Base-by-base conservation (phyloP, 2,113 vertebrate species). In the Orthochromis indermauri region DNA sequence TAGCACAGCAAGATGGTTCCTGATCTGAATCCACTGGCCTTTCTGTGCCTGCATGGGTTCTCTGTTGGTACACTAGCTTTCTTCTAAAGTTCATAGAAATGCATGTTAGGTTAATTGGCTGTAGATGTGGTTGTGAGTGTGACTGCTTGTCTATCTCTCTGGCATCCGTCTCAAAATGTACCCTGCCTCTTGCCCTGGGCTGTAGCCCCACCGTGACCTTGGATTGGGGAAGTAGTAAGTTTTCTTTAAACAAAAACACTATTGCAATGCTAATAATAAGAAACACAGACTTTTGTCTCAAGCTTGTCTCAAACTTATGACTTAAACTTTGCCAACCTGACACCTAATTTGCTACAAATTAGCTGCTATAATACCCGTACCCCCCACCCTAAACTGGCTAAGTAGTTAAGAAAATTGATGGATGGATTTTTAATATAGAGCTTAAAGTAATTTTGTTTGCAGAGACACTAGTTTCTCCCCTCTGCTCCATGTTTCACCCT, bases 21-120 rank as follows among this genome's bases (percentile, higher is more conserved):
- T 73, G 68, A 45, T 73, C 40, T 73, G 40, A 45, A 73, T 45
- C 68, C 68, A 71, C 66, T 42, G 66, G 37, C n/a, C 21, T 71
- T 37, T 16, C 66, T 42, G 21, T 6, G 66, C 37, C n/a, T 10
- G 66, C 37, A 9, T 68, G 63, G 7, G 35, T 68, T 68, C 63
- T 73, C 21, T 47, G 21, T 10, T 26, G 68, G 40, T 17, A 17
- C 21, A 45, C 68, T 45, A 73, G 40, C 68, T 73, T 47, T 45
- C 68, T 73, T 73, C 21, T 73, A 11, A 17, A 73, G 40, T 73
- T 26, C 14, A 47, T 1, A 73, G 68, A 73, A 26, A 45, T 45
- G 6, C 13, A 45, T 45, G 21, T 45, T 73, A 11, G 21, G 21
- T 73, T 73, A 73, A 47, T 45, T 73, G 40, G 21, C 37, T 16